Percentiles rank a stretch among this genome's conserved stretches.
Evolutionary conservation across 1,140 invertebrate species (phyloP).

Genomic region (Drosophila quadrilineata): DNA sequence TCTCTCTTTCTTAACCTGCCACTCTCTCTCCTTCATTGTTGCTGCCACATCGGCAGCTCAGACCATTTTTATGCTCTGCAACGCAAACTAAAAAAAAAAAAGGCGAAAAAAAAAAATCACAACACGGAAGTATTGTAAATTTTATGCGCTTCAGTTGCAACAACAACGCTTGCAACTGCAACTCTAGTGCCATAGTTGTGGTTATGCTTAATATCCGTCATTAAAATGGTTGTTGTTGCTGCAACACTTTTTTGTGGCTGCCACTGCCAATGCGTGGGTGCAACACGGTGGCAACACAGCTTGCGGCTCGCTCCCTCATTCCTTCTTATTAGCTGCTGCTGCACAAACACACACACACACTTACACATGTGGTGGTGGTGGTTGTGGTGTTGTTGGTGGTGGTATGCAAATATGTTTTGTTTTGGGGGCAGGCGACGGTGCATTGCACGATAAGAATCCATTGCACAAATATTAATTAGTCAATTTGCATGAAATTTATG

Average conservation of each 20-base stretch:
- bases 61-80: not conserved
- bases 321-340: not conserved
- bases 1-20: not conserved
- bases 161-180: not conserved
- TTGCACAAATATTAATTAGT: constrained; percentile 76
- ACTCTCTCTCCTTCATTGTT: not conserved
- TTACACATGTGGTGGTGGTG: not conserved
- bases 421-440: constrained; percentile 34
- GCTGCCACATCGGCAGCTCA: not conserved
- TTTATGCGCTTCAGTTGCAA: constrained; percentile 24
- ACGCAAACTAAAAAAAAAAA: not conserved
- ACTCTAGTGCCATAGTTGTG: constrained; percentile 48
- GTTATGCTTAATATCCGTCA: constrained; percentile 78
- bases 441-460: constrained; percentile 75
- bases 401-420: constrained; percentile 59
- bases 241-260: constrained; percentile 9
- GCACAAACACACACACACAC: constrained; percentile 4
- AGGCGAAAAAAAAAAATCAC: constrained; percentile 17
- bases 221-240: constrained; percentile 66
- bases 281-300: constrained; percentile 6
- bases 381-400: not conserved
- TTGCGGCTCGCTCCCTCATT: not conserved
- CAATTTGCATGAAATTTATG: constrained; percentile 79
- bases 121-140: constrained; percentile 60
- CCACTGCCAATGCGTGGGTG: constrained; percentile 35